A percentile compares a stretch with the other conserved stretches of the same genome.
phyloP scores from a whole-genome alignment of 2,888 invertebrate genomes.

The Eubasilissa splendida region DNA sequence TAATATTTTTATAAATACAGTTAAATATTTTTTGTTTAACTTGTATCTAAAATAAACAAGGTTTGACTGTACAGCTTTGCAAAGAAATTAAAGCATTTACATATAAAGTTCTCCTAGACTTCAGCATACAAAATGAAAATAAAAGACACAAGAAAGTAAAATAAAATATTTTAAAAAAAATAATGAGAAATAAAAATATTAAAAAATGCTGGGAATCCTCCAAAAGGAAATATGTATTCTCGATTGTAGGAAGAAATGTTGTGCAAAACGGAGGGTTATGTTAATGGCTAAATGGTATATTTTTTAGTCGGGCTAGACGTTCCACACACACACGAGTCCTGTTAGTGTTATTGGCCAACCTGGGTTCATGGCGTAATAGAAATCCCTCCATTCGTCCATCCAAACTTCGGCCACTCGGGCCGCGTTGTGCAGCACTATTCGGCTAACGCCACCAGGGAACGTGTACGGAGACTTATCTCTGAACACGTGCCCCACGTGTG shows the following conservation, averaged over 20 bases:
- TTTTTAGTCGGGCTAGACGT: neutral
- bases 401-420: conserved; percentile 99
- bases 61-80: too few relatives aligned
- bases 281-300: conserved; percentile 8
- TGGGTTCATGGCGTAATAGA: conserved; percentile 99
- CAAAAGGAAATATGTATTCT: neutral
- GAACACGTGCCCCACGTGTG: conserved; percentile 98
- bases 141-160: too few relatives aligned
- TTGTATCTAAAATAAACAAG: too few relatives aligned
- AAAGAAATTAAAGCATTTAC: too few relatives aligned
- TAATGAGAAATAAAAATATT: neutral
- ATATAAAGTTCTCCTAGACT: too few relatives aligned
- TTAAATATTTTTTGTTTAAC: too few relatives aligned
- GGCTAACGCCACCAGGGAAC: conserved; percentile 98
- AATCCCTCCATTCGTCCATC: conserved; percentile 99
- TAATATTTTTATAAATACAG: too few relatives aligned
- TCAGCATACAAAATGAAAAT: too few relatives aligned
- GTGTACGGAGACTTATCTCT: conserved; percentile 98
- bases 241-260: too few relatives aligned
- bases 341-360: conserved; percentile 70
- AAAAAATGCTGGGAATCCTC: neutral
- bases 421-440: conserved; percentile 98
- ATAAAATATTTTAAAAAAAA: too few relatives aligned
- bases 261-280: neutral
- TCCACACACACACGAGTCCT: neutral